phyloP scores from a whole-genome alignment of 1,140 invertebrate genomes.

The Leptinotarsa lineolata region DNA sequence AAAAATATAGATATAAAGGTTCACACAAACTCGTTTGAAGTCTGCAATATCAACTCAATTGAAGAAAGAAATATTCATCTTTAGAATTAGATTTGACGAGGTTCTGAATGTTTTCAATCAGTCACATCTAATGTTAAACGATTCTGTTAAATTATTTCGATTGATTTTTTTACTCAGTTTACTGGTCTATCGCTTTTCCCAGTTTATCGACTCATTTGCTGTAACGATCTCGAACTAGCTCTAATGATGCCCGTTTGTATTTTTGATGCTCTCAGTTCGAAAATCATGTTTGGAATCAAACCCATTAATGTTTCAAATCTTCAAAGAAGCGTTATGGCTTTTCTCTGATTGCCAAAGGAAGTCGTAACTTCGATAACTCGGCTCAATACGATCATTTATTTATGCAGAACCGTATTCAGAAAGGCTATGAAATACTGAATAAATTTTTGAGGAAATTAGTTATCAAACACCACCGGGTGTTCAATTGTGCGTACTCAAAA shows the following conservation, averaged over 20 bases:
- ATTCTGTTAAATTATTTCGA: too few species aligned
- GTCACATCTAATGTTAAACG: too few species aligned
- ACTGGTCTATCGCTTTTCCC: neutral
- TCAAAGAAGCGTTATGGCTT: neutral
- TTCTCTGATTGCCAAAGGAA: conserved; percentile 1
- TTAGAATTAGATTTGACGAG: too few species aligned
- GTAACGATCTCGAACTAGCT: neutral
- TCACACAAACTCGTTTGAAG: too few species aligned
- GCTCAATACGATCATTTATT: neutral
- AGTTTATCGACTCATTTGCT: neutral
- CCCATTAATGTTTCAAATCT: neutral
- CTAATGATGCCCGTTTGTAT: neutral
- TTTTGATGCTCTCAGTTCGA: neutral
- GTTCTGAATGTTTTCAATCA: too few species aligned
- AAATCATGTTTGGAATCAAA: neutral
- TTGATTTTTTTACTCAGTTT: too few species aligned
- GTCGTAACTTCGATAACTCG: neutral
- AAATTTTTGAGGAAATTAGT: too few species aligned
- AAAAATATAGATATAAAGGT: too few species aligned
- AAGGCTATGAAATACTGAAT: neutral
- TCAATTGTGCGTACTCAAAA: too few species aligned
- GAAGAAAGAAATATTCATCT: too few species aligned
- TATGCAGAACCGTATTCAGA: neutral
- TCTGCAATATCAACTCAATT: too few species aligned
- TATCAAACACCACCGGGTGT: too few species aligned